Conservation (phyloP, 2,797 vertebrate species). For the Remorina albescens region DNA sequence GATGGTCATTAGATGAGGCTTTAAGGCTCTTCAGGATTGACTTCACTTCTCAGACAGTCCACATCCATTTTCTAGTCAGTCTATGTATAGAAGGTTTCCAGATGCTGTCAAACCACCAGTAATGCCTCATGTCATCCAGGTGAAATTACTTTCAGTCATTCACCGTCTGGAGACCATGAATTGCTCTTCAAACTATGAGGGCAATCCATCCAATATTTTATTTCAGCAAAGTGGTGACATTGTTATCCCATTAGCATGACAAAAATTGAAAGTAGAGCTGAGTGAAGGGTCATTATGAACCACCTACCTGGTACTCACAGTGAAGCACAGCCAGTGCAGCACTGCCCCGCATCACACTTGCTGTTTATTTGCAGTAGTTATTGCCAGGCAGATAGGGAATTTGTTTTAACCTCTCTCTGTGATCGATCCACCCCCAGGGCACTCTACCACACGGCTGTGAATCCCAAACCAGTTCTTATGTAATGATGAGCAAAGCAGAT, state of each 20-base stretch:
- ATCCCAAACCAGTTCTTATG: conserved; percentile 73
- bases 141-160: neutral
- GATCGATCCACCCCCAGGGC: conserved; percentile 75
- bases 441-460: conserved; percentile 59
- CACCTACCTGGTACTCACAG: neutral
- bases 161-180: neutral
- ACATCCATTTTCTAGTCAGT: too few relatives aligned
- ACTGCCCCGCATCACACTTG: conserved; percentile 11
- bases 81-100: neutral
- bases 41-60: too few relatives aligned
- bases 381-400: conserved; percentile 46
- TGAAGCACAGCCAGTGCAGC: neutral
- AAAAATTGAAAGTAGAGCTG: neutral
- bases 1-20: too few relatives aligned
- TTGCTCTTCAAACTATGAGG: neutral
- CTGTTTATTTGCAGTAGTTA: conserved; percentile 46
- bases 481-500: conserved; percentile 70
- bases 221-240: neutral
- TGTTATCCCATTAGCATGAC: too few relatives aligned
- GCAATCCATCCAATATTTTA: neutral
- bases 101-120: neutral
- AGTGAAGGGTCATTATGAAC: neutral
- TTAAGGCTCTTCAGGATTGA: too few relatives aligned
- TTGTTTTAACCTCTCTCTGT: conserved; percentile 62
- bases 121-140: neutral